Evolutionary conservation across 2,888 invertebrate species (phyloP).

Genomic region (Macropis europaea): DNA sequence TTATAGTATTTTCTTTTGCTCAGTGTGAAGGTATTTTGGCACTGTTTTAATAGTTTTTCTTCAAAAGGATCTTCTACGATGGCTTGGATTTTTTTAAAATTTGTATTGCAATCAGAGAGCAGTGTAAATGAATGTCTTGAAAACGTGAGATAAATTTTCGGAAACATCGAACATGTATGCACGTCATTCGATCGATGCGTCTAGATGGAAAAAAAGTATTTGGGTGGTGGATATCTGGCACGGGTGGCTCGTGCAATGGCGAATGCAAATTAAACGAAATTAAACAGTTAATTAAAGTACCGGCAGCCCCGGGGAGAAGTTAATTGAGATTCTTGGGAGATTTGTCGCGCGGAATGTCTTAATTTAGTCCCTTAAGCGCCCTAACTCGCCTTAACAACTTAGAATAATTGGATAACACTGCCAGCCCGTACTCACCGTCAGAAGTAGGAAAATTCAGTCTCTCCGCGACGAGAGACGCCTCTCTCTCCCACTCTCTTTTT

Average conservation of each 20-base stretch:
- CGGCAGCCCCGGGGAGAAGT: slow-evolving; percentile 69
- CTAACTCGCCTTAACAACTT: slow-evolving; percentile 80
- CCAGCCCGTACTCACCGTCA: slow-evolving; percentile 57
- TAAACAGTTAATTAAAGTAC: slow-evolving; percentile 79
- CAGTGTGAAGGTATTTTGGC: too few relatives aligned
- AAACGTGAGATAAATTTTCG: background rate
- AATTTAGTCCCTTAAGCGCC: slow-evolving; percentile 80
- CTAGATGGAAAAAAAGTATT: slow-evolving; percentile 19
- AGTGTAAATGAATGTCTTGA: too few relatives aligned
- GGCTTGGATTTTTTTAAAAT: too few relatives aligned
- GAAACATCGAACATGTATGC: background rate
- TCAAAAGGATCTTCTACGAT: too few relatives aligned
- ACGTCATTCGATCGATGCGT: slow-evolving; percentile 36
- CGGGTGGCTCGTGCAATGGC: slow-evolving; percentile 67
- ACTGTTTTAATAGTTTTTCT: too few relatives aligned
- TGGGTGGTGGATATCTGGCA: slow-evolving; percentile 6
- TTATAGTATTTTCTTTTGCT: too few relatives aligned
- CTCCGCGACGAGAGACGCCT: slow-evolving; percentile 31
- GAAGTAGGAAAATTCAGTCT: slow-evolving; percentile 61
- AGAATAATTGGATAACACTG: slow-evolving; percentile 79
- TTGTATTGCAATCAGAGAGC: too few relatives aligned
- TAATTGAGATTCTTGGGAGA: slow-evolving; percentile 80
- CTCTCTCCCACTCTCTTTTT: background rate
- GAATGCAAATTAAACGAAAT: slow-evolving; percentile 79
- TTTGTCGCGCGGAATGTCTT: slow-evolving; percentile 80